Evolutionary conservation across 2,113 vertebrate species (phyloP).

Genomic region (Lophius piscatorius): DNA sequence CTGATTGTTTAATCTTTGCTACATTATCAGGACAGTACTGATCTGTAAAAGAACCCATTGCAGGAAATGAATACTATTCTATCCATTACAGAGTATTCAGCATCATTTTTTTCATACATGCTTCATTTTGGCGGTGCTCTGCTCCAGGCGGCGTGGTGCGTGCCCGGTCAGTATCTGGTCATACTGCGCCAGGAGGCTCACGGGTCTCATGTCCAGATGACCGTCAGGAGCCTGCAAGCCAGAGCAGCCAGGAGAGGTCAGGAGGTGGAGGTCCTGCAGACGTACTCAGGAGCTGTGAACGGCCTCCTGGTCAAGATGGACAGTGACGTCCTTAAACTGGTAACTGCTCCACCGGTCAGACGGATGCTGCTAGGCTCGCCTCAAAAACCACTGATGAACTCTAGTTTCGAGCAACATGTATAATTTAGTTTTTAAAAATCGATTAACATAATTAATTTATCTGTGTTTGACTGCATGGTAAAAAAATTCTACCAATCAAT

Average conservation of each 20-base stretch:
- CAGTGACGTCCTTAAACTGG: conserved; percentile 82
- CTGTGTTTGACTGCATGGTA: too few species aligned
- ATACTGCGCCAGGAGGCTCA: conserved; percentile 76
- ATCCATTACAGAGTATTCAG: not conserved
- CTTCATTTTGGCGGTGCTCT: not conserved
- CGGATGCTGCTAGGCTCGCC: not conserved
- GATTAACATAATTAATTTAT: too few species aligned
- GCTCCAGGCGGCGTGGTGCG: conserved; percentile 82
- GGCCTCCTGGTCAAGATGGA: conserved; percentile 82
- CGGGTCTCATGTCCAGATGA: conserved; percentile 71
- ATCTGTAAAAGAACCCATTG: not conserved
- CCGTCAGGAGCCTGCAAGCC: conserved; percentile 71
- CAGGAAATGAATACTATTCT: not conserved
- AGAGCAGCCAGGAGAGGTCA: conserved; percentile 79
- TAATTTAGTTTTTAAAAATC: too few species aligned
- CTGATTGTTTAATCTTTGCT: not conserved
- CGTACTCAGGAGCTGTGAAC: conserved; percentile 80
- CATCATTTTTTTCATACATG: not conserved
- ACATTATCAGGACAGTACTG: not conserved
- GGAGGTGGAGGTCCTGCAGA: conserved; percentile 77
- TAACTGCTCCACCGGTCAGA: conserved; percentile 44
- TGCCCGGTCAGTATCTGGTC: conserved; percentile 86
- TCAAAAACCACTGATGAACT: not conserved
- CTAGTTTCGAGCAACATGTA: too few species aligned
- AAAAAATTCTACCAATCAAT: too few species aligned